Percentiles rank a stretch among this genome's conserved stretches.
Evolutionary conservation across 2,888 invertebrate genomes (phyloP).

Genomic region (Pteria penguin): DNA sequence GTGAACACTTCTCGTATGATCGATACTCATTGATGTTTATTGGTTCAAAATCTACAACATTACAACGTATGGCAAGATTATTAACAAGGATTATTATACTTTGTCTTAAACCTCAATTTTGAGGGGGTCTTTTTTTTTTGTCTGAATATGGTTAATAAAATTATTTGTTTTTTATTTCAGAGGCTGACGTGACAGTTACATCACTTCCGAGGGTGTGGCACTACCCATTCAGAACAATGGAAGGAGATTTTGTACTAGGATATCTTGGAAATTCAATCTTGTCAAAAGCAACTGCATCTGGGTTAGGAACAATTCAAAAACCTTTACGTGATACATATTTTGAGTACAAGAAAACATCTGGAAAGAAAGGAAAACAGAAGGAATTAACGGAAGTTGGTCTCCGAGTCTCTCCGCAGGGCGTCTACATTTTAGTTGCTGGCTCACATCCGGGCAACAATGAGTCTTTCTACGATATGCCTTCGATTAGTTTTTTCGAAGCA

Average conservation of each 20-base stretch:
- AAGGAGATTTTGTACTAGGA: conserved; percentile 89
- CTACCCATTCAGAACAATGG: conserved; percentile 43
- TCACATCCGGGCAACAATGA: conserved; percentile 95
- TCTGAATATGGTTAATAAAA: no score
- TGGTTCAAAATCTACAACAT: no score
- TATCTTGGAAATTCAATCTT: conserved; percentile 98
- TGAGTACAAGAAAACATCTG: conserved; percentile 86
- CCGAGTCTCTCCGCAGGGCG: conserved; percentile 93
- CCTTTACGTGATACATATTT: conserved; percentile 97
- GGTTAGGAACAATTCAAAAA: conserved; percentile 97
- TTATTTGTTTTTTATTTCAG: conserved; percentile 38
- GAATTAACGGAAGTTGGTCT: conserved; percentile 56
- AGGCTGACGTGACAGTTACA: conserved; percentile 32
- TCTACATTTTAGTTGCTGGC: conserved; percentile 94
- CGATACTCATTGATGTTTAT: no score
- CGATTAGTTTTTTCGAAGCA: conserved; percentile 81
- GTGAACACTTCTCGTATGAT: no score
- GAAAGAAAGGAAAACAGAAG: conserved; percentile 51
- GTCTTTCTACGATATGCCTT: conserved; percentile 82
- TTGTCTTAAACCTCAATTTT: no score
- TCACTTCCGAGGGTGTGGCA: conserved; percentile 29
- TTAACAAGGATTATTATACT: no score
- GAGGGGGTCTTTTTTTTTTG: no score
- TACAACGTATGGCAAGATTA: no score
- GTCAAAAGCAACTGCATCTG: conserved; percentile 95